These are phyloP conservation scores for Florisuga fusca DNA, from an alignment of 2,797 vertebrate species.

Conservation along the genomic window DNA sequence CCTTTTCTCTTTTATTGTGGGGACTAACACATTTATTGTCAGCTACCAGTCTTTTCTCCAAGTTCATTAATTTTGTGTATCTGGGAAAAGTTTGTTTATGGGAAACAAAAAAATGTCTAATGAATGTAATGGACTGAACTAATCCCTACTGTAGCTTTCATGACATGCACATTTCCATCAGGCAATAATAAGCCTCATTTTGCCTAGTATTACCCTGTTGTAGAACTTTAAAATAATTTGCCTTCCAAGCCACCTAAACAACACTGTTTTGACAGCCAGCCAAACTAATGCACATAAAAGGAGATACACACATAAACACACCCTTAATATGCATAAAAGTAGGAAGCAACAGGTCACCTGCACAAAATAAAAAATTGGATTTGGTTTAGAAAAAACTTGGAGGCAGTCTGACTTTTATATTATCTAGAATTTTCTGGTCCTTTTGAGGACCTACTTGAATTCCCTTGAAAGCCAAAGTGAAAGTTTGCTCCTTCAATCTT, in stretches of 20 bases:
- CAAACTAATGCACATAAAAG: rapidly evolving
- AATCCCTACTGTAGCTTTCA: not conserved
- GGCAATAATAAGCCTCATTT: not conserved
- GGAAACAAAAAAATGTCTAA: not conserved
- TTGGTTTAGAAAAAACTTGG: not conserved
- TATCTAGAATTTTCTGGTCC: not conserved
- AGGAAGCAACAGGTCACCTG: not conserved
- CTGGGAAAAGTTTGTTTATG: not conserved
- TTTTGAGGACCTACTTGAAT: not conserved
- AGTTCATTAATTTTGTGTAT: not conserved
- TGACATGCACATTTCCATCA: not conserved
- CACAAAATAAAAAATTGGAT: not conserved
- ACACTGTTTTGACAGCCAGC: not conserved
- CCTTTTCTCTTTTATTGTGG: no score
- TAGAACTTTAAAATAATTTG: not conserved
- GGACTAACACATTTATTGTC: not conserved
- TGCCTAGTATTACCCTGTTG: not conserved
- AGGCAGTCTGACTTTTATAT: not conserved
- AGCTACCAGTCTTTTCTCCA: not conserved
- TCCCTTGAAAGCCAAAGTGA: not conserved
- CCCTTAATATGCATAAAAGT: no score
- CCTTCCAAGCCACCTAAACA: not conserved
- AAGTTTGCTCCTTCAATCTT: not conserved
- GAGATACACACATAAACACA: not conserved
- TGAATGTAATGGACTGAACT: not conserved